Evolutionary conservation across 2,797 vertebrate species (phyloP).

Genomic region (Iguana delicatissima): DNA sequence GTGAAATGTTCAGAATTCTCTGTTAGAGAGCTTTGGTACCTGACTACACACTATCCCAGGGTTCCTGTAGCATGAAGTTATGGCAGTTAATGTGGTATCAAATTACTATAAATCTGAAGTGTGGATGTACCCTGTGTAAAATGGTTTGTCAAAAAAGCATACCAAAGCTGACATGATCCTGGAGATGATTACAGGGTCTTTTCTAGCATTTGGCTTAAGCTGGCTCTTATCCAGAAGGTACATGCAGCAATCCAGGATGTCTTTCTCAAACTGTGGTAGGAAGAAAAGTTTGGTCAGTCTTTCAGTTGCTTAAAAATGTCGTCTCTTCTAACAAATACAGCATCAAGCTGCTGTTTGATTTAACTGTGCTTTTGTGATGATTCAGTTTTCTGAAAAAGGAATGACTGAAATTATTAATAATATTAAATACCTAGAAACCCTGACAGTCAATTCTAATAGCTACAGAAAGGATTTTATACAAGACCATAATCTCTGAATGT

Average conservation of each 20-base stretch:
- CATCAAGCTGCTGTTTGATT: not conserved
- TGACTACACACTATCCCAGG: no score
- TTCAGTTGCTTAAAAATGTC: not conserved
- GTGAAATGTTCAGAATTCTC: no score
- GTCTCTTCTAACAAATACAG: not conserved
- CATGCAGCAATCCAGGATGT: conserved; percentile 68
- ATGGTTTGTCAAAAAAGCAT: conserved; percentile 17
- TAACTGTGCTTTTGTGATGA: not conserved
- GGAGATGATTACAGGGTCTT: conserved; percentile 64
- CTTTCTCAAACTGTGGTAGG: conserved; percentile 72
- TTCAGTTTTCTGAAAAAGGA: not conserved
- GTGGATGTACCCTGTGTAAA: not conserved
- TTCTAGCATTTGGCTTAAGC: conserved; percentile 46
- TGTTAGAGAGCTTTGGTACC: no score
- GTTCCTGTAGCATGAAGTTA: no score
- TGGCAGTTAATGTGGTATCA: no score
- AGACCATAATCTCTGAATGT: not conserved
- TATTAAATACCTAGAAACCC: conserved; percentile 43
- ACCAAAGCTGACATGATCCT: conserved; percentile 78
- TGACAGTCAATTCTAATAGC: not conserved
- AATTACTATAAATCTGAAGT: no score
- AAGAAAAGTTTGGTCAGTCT: not conserved
- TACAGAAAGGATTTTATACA: not conserved
- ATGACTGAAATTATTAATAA: not conserved
- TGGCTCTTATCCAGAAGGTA: conserved; percentile 69